These are phyloP conservation scores for Oreohelix idahoensis DNA, from an alignment of 1,140 invertebrate genomes.

Conservation along the genomic window DNA sequence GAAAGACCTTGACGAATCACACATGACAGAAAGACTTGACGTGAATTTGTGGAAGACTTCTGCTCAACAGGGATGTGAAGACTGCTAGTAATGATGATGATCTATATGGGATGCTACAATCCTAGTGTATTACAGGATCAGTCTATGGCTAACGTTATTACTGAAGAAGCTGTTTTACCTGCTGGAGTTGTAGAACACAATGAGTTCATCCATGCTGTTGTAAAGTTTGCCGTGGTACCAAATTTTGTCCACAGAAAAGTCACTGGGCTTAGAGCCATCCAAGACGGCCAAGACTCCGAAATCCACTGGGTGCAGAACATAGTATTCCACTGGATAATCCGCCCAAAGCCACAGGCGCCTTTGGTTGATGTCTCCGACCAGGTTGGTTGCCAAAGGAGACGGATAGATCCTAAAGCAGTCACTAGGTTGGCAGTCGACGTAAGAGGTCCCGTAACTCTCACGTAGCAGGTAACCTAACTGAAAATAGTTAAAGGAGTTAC, in stretches of 20 bases:
- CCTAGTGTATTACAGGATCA: no score
- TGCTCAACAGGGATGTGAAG: no score
- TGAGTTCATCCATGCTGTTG: conserved; percentile 48
- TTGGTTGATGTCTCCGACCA: conserved; percentile 17
- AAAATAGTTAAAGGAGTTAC: no score
- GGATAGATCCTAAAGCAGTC: conserved; percentile 22
- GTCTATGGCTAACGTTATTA: no score
- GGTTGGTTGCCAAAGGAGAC: conserved; percentile 16
- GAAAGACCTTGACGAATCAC: no score
- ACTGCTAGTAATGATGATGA: no score
- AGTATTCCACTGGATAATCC: conserved; percentile 20
- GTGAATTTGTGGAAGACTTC: no score
- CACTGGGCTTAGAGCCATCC: conserved; percentile 41
- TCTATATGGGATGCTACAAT: no score
- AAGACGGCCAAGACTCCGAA: conserved; percentile 21
- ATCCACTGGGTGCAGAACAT: conserved; percentile 20
- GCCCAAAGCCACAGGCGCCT: conserved; percentile 29
- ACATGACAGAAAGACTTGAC: no score
- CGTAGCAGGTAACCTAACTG: conserved; percentile 30
- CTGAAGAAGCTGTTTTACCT: background rate
- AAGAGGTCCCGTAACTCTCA: conserved; percentile 32
- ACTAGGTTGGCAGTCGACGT: background rate
- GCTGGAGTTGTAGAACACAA: conserved; percentile 15
- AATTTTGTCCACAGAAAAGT: conserved; percentile 47
- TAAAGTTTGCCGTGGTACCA: conserved; percentile 55